Evolutionary conservation across 2,888 invertebrate species (phyloP).

Genomic region (Polymixis lichenea): DNA sequence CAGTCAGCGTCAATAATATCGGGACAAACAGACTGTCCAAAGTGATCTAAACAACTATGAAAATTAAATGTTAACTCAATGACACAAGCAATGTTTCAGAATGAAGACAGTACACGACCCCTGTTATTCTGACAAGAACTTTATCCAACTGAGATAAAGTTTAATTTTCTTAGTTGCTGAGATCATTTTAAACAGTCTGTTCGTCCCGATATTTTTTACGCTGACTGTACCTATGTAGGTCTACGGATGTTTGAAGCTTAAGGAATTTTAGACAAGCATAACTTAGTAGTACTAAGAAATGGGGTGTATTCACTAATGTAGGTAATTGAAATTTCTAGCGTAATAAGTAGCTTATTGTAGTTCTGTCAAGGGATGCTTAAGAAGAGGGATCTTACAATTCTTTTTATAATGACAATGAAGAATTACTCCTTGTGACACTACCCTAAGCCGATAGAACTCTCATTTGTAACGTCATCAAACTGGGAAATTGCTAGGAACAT

Average conservation of each 20-base stretch:
- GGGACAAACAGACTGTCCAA: no score
- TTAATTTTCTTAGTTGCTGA: no score
- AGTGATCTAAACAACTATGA: no score
- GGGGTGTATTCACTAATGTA: neutral
- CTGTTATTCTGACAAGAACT: no score
- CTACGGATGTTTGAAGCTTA: constrained; percentile 19
- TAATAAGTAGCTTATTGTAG: neutral
- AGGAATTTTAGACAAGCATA: constrained; percentile 11
- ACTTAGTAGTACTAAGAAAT: neutral
- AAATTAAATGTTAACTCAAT: no score
- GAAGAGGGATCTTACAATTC: neutral
- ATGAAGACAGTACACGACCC: no score
- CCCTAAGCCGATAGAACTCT: neutral
- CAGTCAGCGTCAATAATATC: no score
- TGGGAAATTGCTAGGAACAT: constrained; percentile 5
- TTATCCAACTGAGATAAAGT: no score
- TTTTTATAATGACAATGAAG: neutral
- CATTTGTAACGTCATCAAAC: constrained; percentile 9
- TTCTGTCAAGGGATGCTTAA: neutral
- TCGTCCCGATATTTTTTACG: no score
- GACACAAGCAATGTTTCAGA: no score
- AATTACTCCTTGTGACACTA: neutral
- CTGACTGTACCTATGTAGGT: neutral
- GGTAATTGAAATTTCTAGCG: neutral
- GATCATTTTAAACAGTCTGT: no score